phyloP scores from a whole-genome alignment of 2,113 vertebrate genomes.

The Pomatorhinus ruficollis region DNA sequence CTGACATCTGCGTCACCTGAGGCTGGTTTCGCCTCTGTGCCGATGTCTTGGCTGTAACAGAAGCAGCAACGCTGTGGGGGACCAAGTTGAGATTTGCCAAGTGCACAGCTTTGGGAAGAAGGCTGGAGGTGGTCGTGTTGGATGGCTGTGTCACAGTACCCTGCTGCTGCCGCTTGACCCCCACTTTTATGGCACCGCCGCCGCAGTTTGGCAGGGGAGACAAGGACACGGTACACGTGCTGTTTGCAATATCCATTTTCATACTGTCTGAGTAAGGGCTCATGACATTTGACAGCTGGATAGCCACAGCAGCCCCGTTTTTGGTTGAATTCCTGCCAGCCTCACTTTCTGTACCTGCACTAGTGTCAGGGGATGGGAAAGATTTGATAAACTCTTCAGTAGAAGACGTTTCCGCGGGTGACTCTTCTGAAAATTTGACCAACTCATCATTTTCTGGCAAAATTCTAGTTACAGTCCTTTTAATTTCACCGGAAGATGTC shows the following conservation, averaged over 20 bases:
- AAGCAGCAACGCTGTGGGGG: conserved; percentile 92
- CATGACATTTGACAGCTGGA: conserved; percentile 5
- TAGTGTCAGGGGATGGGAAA: conserved; percentile 62
- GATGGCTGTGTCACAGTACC: background rate
- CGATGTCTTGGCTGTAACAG: conserved; percentile 82
- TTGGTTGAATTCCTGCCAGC: conserved; percentile 37
- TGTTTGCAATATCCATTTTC: conserved; percentile 50
- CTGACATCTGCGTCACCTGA: conserved; percentile 78
- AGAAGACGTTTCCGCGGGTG: conserved; percentile 74
- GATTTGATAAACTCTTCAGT: conserved; percentile 78
- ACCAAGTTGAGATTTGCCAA: conserved; percentile 96
- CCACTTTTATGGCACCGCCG: conserved; percentile 58
- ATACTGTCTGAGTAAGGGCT: conserved; percentile 54
- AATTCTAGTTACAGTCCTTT: conserved; percentile 91
- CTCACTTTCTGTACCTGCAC: conserved; percentile 52
- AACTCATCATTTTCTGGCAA: conserved; percentile 88
- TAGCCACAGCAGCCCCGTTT: background rate
- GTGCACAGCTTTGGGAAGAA: conserved; percentile 94
- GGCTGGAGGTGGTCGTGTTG: conserved; percentile 63
- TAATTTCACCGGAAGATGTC: conserved; percentile 93
- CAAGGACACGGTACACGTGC: background rate
- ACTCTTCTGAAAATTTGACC: conserved; percentile 83
- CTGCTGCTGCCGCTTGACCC: conserved; percentile 60
- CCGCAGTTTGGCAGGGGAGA: conserved; percentile 59
- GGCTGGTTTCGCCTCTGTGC: conserved; percentile 74